Conservation (phyloP, 2,888 invertebrate genomes). For the Amorpha juglandis region DNA sequence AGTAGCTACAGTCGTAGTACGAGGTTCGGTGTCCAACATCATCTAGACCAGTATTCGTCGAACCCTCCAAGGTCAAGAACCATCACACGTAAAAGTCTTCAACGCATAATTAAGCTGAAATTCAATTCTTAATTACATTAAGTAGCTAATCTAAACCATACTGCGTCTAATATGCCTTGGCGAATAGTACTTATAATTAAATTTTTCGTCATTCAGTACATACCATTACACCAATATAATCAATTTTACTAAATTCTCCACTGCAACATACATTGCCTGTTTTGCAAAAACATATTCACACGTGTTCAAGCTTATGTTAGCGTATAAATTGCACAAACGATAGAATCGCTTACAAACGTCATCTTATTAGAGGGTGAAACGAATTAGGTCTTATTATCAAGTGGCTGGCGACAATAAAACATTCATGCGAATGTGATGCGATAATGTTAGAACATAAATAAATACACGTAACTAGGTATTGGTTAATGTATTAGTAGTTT, state of each 20-base stretch:
- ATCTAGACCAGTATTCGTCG: no score
- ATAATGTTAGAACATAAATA: conserved; percentile 19
- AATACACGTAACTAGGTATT: background rate
- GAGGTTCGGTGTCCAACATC: no score
- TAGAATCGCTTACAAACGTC: background rate
- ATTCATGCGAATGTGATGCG: conserved; percentile 11
- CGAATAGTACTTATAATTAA: conserved; percentile 1
- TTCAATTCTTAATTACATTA: background rate
- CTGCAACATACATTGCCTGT: background rate
- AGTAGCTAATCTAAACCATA: background rate
- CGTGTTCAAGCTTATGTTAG: background rate
- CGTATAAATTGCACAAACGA: conserved; percentile 3
- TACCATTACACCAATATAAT: background rate
- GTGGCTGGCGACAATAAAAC: conserved; percentile 2
- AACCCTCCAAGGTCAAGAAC: no score
- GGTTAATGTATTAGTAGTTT: background rate
- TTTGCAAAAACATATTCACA: conserved; percentile 1
- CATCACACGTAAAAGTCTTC: background rate
- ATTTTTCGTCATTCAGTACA: background rate
- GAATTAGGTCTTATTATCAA: conserved; percentile 24
- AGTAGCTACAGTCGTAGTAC: background rate
- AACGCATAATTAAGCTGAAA: background rate
- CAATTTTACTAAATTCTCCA: background rate
- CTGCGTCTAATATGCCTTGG: background rate
- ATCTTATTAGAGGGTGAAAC: conserved; percentile 6